Percentiles rank a stretch among this genome's conserved stretches.
phyloP scores from a whole-genome alignment of 2,888 invertebrate genomes.

The Pterostichus niger region DNA sequence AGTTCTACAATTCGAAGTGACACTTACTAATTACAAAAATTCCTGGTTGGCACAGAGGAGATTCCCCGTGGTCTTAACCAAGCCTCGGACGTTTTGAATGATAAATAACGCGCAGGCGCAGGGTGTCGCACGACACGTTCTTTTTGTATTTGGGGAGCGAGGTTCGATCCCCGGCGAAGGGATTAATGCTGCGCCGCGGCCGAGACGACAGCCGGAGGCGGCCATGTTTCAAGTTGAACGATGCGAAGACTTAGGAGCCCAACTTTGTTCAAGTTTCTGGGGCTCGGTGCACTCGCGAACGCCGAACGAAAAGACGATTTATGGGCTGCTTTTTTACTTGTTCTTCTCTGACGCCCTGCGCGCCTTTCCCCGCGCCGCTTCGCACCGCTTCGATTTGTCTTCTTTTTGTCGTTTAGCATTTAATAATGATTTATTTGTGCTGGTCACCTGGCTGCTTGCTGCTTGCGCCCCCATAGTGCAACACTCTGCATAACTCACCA shows the following conservation, averaged over 20 bases:
- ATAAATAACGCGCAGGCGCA: slow-evolving; percentile 44
- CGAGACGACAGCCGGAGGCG: slow-evolving; percentile 74
- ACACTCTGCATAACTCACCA: slow-evolving; percentile 57
- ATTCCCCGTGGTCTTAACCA: slow-evolving; percentile 40
- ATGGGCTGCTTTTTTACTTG: slow-evolving; percentile 73
- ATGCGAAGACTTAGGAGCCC: slow-evolving; percentile 77
- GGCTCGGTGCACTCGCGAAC: slow-evolving; percentile 67
- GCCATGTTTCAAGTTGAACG: slow-evolving; percentile 77
- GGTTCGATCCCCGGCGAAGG: slow-evolving; percentile 53
- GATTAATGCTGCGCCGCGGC: slow-evolving; percentile 76
- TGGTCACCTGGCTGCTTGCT: slow-evolving; percentile 70
- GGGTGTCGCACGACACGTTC: neutral
- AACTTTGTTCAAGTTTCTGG: slow-evolving; percentile 74
- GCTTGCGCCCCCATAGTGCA: slow-evolving; percentile 66
- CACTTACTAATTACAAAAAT: slow-evolving; percentile 66
- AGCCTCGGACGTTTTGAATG: slow-evolving; percentile 6
- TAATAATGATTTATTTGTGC: slow-evolving; percentile 75
- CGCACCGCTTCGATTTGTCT: slow-evolving; percentile 75
- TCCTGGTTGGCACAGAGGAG: slow-evolving; percentile 39
- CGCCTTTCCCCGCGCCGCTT: slow-evolving; percentile 2
- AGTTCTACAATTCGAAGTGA: slow-evolving; percentile 61
- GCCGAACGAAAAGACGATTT: slow-evolving; percentile 76
- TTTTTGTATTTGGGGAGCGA: neutral
- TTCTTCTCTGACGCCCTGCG: slow-evolving; percentile 33
- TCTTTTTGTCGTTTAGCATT: slow-evolving; percentile 77